Percentiles rank a stretch among this genome's conserved stretches.
Conservation (phyloP, 2,113 vertebrate genomes). For the Mastomys natalensis region DNA sequence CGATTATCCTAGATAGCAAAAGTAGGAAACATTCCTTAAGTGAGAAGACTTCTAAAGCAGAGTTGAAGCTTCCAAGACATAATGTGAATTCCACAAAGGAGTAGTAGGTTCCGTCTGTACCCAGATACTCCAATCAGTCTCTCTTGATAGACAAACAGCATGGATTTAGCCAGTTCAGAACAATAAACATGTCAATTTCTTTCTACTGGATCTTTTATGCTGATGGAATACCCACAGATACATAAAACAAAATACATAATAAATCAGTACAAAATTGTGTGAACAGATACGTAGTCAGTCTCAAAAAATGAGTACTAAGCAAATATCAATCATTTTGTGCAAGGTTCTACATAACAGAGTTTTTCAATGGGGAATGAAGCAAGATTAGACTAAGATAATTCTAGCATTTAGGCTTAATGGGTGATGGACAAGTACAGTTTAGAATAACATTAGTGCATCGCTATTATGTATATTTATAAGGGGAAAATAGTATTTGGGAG, state of each 20-base stretch:
- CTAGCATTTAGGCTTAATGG: not conserved
- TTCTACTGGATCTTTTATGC: not conserved
- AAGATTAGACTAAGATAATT: not conserved
- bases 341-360: not conserved
- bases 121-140: not conserved
- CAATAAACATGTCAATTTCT: not conserved
- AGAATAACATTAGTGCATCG: not conserved
- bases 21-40: not conserved
- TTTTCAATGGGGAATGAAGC: not conserved
- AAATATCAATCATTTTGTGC: not conserved
- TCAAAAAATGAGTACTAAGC: not conserved
- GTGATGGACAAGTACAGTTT: not conserved
- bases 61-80: not conserved
- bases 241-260: not conserved
- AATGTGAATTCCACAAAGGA: not conserved
- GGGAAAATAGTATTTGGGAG: not conserved
- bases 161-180: not conserved
- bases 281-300: not conserved
- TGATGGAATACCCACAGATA: not conserved
- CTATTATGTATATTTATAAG: not conserved
- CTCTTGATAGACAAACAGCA: not conserved
- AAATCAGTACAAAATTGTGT: not conserved
- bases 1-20: not conserved
- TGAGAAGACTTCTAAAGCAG: not conserved
- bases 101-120: rapidly evolving